Percentiles rank a stretch among this genome's conserved stretches.
These are phyloP conservation scores for Parnassius apollo DNA, from an alignment of 2,888 invertebrate genomes.

Conservation along the genomic window DNA sequence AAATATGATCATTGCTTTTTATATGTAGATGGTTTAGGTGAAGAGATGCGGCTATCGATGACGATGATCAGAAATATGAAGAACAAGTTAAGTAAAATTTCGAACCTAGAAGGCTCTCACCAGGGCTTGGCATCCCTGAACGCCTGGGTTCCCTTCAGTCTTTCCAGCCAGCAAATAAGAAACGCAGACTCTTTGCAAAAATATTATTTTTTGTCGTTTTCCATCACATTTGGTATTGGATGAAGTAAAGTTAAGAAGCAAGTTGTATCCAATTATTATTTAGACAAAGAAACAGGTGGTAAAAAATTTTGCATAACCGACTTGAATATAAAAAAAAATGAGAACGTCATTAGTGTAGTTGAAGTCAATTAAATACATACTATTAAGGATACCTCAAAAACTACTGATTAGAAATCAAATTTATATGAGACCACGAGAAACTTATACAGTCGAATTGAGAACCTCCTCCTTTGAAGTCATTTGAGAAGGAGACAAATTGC, in stretches of 20 bases:
- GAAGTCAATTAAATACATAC: too few relatives aligned
- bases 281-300: conserved; percentile 24
- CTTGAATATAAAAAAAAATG: too few relatives aligned
- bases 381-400: too few relatives aligned
- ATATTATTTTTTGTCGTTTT: conserved; percentile 65
- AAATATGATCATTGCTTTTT: conserved; percentile 31
- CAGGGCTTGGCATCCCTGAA: conserved; percentile 81
- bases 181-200: conserved; percentile 78
- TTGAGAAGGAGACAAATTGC: conserved; percentile 37
- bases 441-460: too few relatives aligned
- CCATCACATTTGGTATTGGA: conserved; percentile 52
- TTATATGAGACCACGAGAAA: too few relatives aligned
- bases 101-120: conserved; percentile 81
- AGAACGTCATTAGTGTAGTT: too few relatives aligned
- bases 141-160: conserved; percentile 80
- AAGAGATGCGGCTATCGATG: conserved; percentile 41
- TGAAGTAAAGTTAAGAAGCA: conserved; percentile 41
- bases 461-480: too few relatives aligned
- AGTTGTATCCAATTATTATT: conserved; percentile 35
- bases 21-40: conserved; percentile 44
- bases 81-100: conserved; percentile 69
- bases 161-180: conserved; percentile 80
- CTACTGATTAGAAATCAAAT: too few relatives aligned
- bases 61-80: conserved; percentile 51
- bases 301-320: too few relatives aligned